A percentile compares a stretch with the other conserved stretches of the same genome.
phyloP scores from a whole-genome alignment of 37 sponge, comb jelly and placozoan genomes.

The Eunapius fragilis region DNA sequence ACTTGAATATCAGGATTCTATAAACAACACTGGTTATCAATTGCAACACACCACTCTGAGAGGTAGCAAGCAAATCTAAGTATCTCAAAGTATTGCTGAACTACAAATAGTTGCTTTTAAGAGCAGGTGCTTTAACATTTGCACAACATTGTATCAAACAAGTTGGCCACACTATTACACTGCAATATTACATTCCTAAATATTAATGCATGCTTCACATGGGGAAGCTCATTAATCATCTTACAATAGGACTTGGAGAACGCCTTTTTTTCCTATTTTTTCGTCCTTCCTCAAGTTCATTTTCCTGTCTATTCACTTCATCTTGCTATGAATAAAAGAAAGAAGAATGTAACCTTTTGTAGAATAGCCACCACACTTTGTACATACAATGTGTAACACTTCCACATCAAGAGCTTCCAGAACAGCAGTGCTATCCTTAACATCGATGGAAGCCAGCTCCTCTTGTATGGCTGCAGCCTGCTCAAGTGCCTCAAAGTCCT shows the following conservation, averaged over 20 bases:
- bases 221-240: background rate
- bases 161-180: no score
- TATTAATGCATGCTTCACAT: background rate
- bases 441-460: slow-evolving; percentile 9
- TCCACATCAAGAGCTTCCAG: slow-evolving; percentile 38
- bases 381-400: slow-evolving; percentile 35
- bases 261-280: background rate
- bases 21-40: background rate
- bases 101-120: no score
- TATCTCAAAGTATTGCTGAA: no score
- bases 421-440: slow-evolving; percentile 30
- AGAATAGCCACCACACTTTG: background rate
- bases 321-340: slow-evolving; percentile 28
- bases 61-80: no score
- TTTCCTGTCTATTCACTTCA: slow-evolving; percentile 35
- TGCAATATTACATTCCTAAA: no score
- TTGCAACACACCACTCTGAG: no score
- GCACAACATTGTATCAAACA: no score
- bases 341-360: background rate
- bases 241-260: background rate
- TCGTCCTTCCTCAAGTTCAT: slow-evolving; percentile 4
- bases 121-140: no score
- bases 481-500: background rate
- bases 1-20: background rate
- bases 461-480: slow-evolving; percentile 1